Base-by-base conservation (phyloP, 2,888 invertebrate genomes). In the Pinctada fucata region DNA sequence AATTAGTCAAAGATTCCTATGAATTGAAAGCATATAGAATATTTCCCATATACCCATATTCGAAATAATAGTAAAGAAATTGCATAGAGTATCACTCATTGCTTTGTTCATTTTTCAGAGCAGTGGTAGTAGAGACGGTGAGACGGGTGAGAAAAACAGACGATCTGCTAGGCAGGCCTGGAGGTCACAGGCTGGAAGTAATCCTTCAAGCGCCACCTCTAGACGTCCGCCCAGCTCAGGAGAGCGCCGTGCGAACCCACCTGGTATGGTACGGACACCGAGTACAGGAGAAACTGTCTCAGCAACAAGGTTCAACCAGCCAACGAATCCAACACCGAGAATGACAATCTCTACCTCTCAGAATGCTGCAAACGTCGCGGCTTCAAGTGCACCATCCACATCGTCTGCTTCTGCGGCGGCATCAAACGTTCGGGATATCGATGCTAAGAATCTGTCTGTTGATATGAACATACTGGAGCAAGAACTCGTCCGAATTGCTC, bases 391-490 rank as follows among this genome's bases (percentile, higher is more conserved):
- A 52, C 79, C 81, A 5, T 65, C 72, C 3, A 79, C 83, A 3
- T 81, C 81, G 10, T 79, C 80, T 45, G 81, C 82, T 16, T 79
- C 84, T 8, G 83, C 80, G 16, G 79, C 83, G 2, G 63, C 78
- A 52, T 78, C 80, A 13, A 77, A 81, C 3, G 70, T 82, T 48
- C 79, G 72, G 63, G 81, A 79, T 45, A 73, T 80, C 63, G 81
- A 81, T 65, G 65, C 76, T 4, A 81, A 80, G 75, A 81, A 72
- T 63, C 79, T 82, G 3, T 67, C 70, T 10, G 76, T 86, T 2
- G 84, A 86, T 66, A 86, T 86, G 86, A 79, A 82, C 52, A 73
- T 82, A 4, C 78, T 86, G 31, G 86, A 86, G 78, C 79, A 84
- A 58, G 86, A 86, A 72, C 79, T 86, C 0, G 81, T 86, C 3